A percentile compares a stretch with the other conserved stretches of the same genome.
Conservation (phyloP, 92 coral and sea anemone species). For the Pocillopora grandis region DNA sequence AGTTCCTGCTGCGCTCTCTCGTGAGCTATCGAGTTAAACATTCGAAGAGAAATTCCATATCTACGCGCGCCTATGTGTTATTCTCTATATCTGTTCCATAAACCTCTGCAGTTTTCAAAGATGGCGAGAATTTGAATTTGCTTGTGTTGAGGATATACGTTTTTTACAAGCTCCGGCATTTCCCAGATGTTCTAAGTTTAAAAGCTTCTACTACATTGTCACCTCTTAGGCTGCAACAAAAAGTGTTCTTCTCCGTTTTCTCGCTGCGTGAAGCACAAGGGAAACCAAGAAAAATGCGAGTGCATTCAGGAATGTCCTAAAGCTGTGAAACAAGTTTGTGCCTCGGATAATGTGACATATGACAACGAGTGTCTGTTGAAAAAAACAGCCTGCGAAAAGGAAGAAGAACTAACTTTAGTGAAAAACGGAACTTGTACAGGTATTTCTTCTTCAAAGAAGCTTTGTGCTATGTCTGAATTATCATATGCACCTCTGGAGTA, state of each 20-base stretch:
- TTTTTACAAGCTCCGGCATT: too few species aligned
- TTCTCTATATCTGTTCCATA: too few species aligned
- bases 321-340: conserved; percentile 52
- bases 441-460: neutral
- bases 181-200: too few species aligned
- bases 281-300: neutral
- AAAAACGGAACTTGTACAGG: conserved; percentile 38
- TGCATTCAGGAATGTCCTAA: conserved; percentile 38
- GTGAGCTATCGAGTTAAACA: too few species aligned
- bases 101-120: too few species aligned
- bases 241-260: conserved; percentile 11
- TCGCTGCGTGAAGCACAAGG: conserved; percentile 6
- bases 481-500: too few species aligned
- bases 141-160: too few species aligned
- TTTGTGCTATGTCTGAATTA: neutral
- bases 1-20: too few species aligned
- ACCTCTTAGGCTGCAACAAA: neutral
- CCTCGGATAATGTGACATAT: conserved; percentile 65
- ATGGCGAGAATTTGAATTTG: too few species aligned
- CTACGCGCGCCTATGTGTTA: too few species aligned
- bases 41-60: too few species aligned
- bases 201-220: too few species aligned
- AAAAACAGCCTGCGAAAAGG: conserved; percentile 49
- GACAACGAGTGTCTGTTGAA: conserved; percentile 63
- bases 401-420: conserved; percentile 40